A percentile compares a stretch with the other conserved stretches of the same genome.
phyloP scores from a whole-genome alignment of 23 tunicate species.

The Trididemnum miniatum region DNA sequence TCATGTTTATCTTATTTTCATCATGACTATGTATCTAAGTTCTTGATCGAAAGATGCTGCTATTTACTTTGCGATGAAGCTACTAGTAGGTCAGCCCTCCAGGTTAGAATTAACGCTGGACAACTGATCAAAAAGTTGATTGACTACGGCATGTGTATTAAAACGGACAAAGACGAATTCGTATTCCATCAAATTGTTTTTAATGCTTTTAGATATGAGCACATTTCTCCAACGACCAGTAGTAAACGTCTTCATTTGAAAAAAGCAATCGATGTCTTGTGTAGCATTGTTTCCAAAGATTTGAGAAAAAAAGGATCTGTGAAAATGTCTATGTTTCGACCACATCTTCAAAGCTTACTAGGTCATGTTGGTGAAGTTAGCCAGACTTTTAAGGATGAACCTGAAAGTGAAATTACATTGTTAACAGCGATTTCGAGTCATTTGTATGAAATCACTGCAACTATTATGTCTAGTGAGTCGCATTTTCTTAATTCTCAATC shows the following conservation, averaged over 20 bases:
- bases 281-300: slow-evolving; percentile 20
- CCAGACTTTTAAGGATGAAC: not conserved
- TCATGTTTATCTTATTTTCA: slow-evolving; percentile 28
- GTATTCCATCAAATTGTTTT: slow-evolving; percentile 24
- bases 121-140: not conserved
- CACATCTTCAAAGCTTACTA: slow-evolving; percentile 28
- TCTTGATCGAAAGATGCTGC: not conserved
- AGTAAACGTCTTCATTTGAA: not conserved
- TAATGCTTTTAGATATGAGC: not conserved
- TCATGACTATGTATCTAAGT: slow-evolving; percentile 11
- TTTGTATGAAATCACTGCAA: slow-evolving; percentile 37
- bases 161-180: slow-evolving; percentile 3
- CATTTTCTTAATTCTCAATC: not conserved
- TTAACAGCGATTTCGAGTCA: slow-evolving; percentile 15
- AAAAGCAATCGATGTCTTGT: not conserved
- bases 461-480: slow-evolving; percentile 7
- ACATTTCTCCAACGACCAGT: too few species aligned
- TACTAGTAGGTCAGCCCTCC: not conserved
- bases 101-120: not conserved
- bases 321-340: slow-evolving; percentile 2
- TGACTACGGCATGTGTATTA: slow-evolving; percentile 6
- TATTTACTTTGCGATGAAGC: not conserved
- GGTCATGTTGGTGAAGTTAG: not conserved
- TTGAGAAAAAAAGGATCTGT: not conserved
- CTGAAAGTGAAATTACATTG: not conserved